Conservation (phyloP, 1,140 invertebrate genomes). For the Lepidurus arcticus region DNA sequence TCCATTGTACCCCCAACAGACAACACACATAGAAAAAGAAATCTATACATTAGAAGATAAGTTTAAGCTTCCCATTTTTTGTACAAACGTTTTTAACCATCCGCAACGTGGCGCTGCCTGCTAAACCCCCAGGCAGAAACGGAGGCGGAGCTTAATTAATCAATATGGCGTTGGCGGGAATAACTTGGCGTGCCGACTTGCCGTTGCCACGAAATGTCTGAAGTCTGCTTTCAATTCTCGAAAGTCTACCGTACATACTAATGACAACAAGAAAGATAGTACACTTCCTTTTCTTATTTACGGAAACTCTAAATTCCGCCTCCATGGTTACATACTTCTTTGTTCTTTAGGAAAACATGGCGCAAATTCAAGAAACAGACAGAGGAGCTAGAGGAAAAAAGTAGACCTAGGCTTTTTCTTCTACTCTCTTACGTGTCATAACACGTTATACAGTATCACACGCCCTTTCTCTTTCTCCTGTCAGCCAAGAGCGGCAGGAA, state of each 20-base stretch:
- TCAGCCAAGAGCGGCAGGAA: not conserved
- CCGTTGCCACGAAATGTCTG: not conserved
- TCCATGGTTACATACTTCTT: not conserved
- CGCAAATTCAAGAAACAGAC: not conserved
- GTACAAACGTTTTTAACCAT: not conserved
- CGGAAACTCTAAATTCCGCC: not conserved
- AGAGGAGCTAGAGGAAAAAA: not conserved
- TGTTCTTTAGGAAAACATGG: not conserved
- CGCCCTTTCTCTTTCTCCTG: not conserved
- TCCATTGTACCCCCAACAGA: not conserved
- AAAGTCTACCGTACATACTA: not conserved
- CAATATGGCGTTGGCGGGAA: slow-evolving; percentile 8
- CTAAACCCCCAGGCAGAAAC: no score
- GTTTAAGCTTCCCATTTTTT: not conserved
- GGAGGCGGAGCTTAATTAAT: slow-evolving; percentile 18
- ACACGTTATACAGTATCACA: not conserved
- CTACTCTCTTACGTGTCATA: not conserved
- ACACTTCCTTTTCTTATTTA: not conserved
- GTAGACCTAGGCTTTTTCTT: not conserved
- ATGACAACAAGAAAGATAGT: not conserved
- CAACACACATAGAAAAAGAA: no score
- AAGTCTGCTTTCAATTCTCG: not conserved
- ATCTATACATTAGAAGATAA: not conserved
- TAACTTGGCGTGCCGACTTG: slow-evolving; percentile 1
- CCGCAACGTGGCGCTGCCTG: not conserved